These are phyloP conservation scores for Sycophila sp. DNA, from an alignment of 1,140 invertebrate genomes.

Conservation along the genomic window DNA sequence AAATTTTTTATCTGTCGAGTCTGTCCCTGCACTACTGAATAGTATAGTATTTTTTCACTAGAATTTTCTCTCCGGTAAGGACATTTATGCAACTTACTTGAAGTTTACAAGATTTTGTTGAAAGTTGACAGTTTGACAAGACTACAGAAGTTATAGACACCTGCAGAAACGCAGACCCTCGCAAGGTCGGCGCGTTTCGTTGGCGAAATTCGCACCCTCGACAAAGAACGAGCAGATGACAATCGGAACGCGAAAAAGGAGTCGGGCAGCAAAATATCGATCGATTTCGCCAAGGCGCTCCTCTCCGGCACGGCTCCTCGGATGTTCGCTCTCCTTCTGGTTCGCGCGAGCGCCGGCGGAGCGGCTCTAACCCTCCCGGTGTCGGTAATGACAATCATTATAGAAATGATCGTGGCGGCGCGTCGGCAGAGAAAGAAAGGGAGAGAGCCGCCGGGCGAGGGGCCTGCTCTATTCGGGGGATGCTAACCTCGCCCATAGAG, in stretches of 20 bases:
- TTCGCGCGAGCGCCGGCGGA: constrained; percentile 26
- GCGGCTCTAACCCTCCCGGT: constrained; percentile 49
- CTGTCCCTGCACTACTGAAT: too few species aligned
- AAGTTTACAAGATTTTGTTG: too few species aligned
- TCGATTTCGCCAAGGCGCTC: background rate
- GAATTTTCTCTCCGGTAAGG: too few species aligned
- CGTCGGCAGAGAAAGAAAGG: constrained; percentile 16
- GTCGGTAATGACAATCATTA: constrained; percentile 64
- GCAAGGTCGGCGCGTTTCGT: too few species aligned
- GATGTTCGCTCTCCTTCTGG: constrained; percentile 39
- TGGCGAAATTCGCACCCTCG: constrained; percentile 13
- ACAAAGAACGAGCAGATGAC: background rate
- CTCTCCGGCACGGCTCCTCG: constrained; percentile 17
- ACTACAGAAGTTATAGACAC: too few species aligned
- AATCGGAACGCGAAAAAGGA: constrained; percentile 7
- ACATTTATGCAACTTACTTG: too few species aligned
- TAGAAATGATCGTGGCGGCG: constrained; percentile 62
- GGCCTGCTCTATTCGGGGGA: constrained; percentile 52
- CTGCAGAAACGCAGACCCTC: too few species aligned
- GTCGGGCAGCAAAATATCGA: constrained; percentile 2
- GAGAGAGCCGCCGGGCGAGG: background rate
- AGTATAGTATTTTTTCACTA: too few species aligned
- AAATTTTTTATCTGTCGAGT: too few species aligned
- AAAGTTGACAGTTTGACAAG: too few species aligned
- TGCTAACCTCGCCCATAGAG: constrained; percentile 58